Percentiles rank a stretch among this genome's conserved stretches.
These are phyloP conservation scores for Stenotaenia linearis DNA, from an alignment of 2,888 invertebrate species.

Conservation along the genomic window DNA sequence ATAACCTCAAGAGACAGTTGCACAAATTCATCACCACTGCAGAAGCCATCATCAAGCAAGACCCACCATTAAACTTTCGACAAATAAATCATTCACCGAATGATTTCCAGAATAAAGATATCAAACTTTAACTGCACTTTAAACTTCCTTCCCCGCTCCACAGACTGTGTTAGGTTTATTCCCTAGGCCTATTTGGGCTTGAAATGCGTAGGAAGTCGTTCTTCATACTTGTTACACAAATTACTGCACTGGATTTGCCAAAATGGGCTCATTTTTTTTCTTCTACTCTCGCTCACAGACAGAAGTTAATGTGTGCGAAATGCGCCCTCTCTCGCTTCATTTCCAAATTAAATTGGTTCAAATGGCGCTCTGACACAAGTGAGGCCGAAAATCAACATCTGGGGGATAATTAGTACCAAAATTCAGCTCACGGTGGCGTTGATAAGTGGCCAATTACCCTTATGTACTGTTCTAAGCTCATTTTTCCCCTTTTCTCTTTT, in stretches of 20 bases:
- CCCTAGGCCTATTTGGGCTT: background rate
- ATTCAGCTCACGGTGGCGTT: conserved; percentile 23
- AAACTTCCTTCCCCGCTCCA: background rate
- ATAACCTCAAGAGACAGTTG: no score
- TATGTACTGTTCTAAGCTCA: conserved; percentile 8
- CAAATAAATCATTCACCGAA: background rate
- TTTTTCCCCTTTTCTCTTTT: background rate
- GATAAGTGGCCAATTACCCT: conserved; percentile 14
- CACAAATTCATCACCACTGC: no score
- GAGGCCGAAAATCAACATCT: conserved; percentile 26
- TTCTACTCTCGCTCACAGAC: conserved; percentile 13
- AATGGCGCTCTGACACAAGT: conserved; percentile 26
- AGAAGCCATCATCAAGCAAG: no score
- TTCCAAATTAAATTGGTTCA: conserved; percentile 23
- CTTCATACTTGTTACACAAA: conserved; percentile 14
- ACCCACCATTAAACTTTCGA: no score
- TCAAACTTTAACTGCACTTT: background rate
- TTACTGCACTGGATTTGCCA: conserved; percentile 26
- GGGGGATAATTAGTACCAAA: conserved; percentile 23
- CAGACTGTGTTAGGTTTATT: background rate
- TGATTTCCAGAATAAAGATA: background rate
- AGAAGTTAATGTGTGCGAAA: conserved; percentile 20
- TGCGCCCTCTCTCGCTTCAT: conserved; percentile 19
- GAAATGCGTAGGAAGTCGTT: conserved; percentile 21
- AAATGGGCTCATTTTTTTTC: conserved; percentile 2